phyloP scores from a whole-genome alignment of 2,888 invertebrate genomes.

The Xestoiulus laeticollis region DNA sequence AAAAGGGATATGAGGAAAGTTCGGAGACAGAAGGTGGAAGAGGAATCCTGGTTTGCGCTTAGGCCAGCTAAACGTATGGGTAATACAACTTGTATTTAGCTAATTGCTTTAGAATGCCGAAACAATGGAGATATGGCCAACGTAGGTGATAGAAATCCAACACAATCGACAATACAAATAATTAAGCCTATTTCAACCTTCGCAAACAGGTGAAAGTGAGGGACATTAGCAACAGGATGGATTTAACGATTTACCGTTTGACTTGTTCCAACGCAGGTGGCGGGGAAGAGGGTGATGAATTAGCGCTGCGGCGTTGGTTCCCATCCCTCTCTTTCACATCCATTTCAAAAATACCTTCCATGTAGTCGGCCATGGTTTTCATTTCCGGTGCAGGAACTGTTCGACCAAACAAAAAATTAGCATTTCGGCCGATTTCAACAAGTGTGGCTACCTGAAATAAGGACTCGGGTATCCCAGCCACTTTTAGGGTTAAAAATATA shows the following conservation, averaged over 20 bases:
- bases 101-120: no score
- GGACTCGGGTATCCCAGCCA: no score
- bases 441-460: no score
- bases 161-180: background rate
- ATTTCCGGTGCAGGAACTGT: constrained; percentile 73
- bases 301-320: background rate
- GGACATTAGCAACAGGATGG: background rate
- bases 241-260: constrained; percentile 22
- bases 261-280: constrained; percentile 20
- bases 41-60: no score
- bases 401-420: constrained; percentile 57
- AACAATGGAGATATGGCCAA: no score
- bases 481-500: no score
- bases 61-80: background rate
- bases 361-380: constrained; percentile 76
- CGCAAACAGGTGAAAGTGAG: background rate
- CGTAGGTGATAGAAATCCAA: background rate
- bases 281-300: constrained; percentile 40
- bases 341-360: constrained; percentile 73
- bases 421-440: no score
- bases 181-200: background rate
- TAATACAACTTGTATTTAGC: no score
- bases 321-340: constrained; percentile 61
- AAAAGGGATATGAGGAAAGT: no score
- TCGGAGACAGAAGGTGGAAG: no score